A percentile compares a stretch with the other conserved stretches of the same genome.
Evolutionary conservation across 2,888 invertebrate genomes (phyloP).

Genomic region (Antitype chi): DNA sequence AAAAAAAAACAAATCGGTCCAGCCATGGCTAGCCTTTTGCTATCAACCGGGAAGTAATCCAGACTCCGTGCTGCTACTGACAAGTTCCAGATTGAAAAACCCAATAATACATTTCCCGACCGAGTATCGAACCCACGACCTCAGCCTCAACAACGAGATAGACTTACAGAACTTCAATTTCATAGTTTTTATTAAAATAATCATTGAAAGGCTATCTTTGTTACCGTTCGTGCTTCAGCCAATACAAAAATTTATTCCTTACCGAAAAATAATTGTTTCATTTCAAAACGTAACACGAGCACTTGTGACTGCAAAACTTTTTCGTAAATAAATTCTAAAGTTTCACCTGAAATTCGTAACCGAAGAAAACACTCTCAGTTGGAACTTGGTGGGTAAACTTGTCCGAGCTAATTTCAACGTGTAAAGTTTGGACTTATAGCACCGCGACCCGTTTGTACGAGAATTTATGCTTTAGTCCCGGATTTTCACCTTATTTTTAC

Average conservation of each 20-base stretch:
- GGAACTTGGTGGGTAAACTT: constrained; percentile 54
- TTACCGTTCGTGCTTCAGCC: neutral
- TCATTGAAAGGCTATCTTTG: neutral
- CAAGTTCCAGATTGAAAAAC: too few relatives aligned
- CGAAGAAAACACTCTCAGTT: constrained; percentile 54
- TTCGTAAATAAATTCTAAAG: constrained; percentile 52
- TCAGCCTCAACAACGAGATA: neutral
- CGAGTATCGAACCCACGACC: too few relatives aligned
- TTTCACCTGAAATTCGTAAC: constrained; percentile 49
- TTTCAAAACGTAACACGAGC: constrained; percentile 3
- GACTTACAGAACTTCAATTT: neutral
- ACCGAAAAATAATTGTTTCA: neutral
- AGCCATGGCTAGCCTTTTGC: too few relatives aligned
- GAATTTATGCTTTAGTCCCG: constrained; percentile 52
- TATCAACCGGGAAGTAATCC: too few relatives aligned
- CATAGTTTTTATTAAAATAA: neutral
- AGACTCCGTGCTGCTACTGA: too few relatives aligned
- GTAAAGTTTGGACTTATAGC: constrained; percentile 61
- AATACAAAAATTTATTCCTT: neutral
- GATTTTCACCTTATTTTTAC: constrained; percentile 48
- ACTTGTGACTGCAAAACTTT: constrained; percentile 26
- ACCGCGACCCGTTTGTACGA: constrained; percentile 44
- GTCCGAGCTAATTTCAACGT: constrained; percentile 58
- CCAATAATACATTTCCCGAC: too few relatives aligned
- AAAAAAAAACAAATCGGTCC: too few relatives aligned